A percentile compares a stretch with the other conserved stretches of the same genome.
These are phyloP conservation scores for Montipora sp. DNA, from an alignment of 64 coral and sea anemone species.

Conservation along the genomic window DNA sequence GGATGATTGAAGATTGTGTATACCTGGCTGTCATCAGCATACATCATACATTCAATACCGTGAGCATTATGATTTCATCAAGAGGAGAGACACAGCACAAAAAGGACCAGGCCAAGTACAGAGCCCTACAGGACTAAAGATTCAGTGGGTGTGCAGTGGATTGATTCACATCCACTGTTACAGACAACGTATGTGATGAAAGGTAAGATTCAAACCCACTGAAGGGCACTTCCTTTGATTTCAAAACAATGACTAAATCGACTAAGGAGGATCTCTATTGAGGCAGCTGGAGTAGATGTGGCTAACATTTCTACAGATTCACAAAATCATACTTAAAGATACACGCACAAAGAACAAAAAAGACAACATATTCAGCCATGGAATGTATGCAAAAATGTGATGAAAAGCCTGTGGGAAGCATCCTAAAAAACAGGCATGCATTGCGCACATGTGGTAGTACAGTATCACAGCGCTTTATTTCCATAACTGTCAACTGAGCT, in stretches of 20 bases:
- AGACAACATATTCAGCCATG: too few species aligned
- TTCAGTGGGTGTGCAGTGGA: not conserved
- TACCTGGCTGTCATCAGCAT: not conserved
- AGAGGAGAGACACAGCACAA: not conserved
- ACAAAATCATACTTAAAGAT: too few species aligned
- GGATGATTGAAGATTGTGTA: not conserved
- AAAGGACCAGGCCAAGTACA: not conserved
- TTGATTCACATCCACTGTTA: not conserved
- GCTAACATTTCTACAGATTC: too few species aligned
- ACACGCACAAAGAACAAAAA: too few species aligned
- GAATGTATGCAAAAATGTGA: too few species aligned
- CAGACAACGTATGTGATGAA: not conserved
- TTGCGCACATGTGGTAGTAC: too few species aligned
- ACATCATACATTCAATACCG: not conserved
- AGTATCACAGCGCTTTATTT: too few species aligned
- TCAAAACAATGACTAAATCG: not conserved
- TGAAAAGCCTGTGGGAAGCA: too few species aligned
- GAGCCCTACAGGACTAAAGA: not conserved
- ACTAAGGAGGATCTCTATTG: not conserved
- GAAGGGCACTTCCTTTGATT: not conserved
- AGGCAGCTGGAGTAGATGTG: too few species aligned
- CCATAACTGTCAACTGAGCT: too few species aligned
- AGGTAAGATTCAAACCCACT: not conserved
- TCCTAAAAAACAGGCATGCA: too few species aligned
- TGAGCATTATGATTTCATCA: not conserved